A percentile compares a stretch with the other conserved stretches of the same genome.
These are phyloP conservation scores for Champsocephalus gunnari DNA, from an alignment of 2,797 vertebrate genomes.

Conservation along the genomic window DNA sequence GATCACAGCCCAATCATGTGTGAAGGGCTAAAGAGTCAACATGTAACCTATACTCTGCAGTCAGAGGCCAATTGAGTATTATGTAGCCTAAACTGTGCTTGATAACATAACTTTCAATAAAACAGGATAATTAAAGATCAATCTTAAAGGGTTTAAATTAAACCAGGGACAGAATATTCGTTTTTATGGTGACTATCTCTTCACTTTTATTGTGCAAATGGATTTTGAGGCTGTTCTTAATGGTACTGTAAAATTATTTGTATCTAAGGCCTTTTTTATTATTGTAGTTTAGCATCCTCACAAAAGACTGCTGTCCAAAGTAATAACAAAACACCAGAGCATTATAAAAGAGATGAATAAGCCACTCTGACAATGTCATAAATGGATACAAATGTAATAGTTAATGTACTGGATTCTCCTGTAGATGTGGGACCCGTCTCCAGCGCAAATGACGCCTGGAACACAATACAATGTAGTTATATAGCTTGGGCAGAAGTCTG, in stretches of 20 bases:
- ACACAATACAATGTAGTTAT: too few species aligned
- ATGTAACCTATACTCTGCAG: too few species aligned
- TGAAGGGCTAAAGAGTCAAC: slow-evolving; percentile 23
- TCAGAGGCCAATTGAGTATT: background rate
- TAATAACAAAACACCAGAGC: background rate
- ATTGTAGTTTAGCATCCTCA: background rate
- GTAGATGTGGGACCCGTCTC: too few species aligned
- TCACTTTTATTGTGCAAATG: background rate
- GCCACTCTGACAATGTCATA: background rate
- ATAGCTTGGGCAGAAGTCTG: too few species aligned
- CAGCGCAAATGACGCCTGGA: too few species aligned
- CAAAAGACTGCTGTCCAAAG: background rate
- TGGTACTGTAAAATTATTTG: background rate
- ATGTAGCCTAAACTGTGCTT: background rate
- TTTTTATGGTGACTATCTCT: background rate
- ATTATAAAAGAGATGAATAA: background rate
- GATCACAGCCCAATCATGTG: background rate
- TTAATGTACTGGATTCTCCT: background rate
- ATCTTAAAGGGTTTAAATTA: too few species aligned
- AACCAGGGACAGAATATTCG: too few species aligned
- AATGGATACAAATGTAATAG: background rate
- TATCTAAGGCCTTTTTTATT: background rate
- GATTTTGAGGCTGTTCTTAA: background rate
- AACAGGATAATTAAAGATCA: background rate
- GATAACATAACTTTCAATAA: background rate